These are phyloP conservation scores for Speoplatyrhinus poulsoni DNA, from an alignment of 2,113 vertebrate species.

Conservation along the genomic window DNA sequence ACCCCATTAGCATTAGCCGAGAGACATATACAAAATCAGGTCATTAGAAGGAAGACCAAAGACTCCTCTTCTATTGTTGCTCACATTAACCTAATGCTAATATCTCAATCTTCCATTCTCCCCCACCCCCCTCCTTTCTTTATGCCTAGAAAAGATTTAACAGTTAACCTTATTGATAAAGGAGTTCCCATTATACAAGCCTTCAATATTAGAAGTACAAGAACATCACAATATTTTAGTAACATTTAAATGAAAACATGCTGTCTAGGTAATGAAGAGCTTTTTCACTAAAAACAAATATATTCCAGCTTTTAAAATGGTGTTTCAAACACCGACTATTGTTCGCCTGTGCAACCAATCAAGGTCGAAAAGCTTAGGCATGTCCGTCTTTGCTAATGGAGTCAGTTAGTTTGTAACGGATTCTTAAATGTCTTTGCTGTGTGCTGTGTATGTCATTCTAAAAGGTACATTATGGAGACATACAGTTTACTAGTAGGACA, in stretches of 20 bases:
- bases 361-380: too few relatives aligned
- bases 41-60: conserved; percentile 6
- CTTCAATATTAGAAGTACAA: background rate
- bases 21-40: conserved; percentile 24
- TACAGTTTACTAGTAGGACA: background rate
- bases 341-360: too few relatives aligned
- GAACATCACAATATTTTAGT: background rate
- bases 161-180: background rate
- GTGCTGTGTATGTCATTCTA: too few relatives aligned
- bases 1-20: conserved; percentile 34
- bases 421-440: too few relatives aligned
- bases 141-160: background rate
- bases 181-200: background rate
- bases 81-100: background rate
- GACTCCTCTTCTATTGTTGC: conserved; percentile 10
- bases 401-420: too few relatives aligned
- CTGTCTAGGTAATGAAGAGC: background rate
- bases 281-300: too few relatives aligned
- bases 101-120: background rate
- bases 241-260: background rate
- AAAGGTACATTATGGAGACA: too few relatives aligned
- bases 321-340: too few relatives aligned
- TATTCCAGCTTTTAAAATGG: too few relatives aligned
- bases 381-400: too few relatives aligned
- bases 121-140: background rate